Conservation (phyloP, 2,113 vertebrate species). For the Bombycilla garrulus region DNA sequence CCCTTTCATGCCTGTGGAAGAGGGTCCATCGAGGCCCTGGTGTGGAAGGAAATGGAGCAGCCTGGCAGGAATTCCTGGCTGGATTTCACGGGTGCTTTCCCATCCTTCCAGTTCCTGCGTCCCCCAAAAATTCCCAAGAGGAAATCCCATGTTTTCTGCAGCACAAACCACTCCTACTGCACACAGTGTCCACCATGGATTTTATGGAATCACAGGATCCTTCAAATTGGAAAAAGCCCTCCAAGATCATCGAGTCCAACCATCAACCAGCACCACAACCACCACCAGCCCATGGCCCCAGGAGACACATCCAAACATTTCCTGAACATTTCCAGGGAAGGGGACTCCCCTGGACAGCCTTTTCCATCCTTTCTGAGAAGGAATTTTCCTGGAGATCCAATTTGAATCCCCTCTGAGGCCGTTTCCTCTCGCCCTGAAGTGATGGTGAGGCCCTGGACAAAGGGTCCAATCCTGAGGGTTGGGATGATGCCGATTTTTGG, state of each 20-base stretch:
- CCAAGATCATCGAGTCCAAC: too few relatives aligned
- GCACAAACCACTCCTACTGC: neutral
- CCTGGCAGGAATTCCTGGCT: neutral
- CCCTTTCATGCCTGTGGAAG: neutral
- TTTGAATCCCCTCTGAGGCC: neutral
- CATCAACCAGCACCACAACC: fast-evolving
- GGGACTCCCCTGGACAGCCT: fast-evolving
- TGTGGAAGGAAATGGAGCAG: fast-evolving
- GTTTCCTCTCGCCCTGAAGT: fast-evolving
- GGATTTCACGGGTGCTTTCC: fast-evolving
- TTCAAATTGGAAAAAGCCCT: neutral
- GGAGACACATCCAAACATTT: neutral
- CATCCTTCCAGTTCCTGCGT: fast-evolving
- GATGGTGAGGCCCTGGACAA: neutral
- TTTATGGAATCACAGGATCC: neutral
- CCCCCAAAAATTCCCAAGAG: neutral
- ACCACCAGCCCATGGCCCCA: fast-evolving
- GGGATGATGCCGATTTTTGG: neutral
- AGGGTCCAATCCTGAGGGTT: neutral
- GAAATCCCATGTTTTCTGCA: neutral
- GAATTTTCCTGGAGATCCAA: neutral
- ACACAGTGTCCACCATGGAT: neutral
- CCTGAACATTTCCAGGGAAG: neutral
- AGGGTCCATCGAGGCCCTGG: neutral
- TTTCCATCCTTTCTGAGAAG: neutral